Percentiles rank a stretch among this genome's conserved stretches.
Conservation (phyloP, 92 coral and sea anemone genomes). For the Paramuricea clavata region DNA sequence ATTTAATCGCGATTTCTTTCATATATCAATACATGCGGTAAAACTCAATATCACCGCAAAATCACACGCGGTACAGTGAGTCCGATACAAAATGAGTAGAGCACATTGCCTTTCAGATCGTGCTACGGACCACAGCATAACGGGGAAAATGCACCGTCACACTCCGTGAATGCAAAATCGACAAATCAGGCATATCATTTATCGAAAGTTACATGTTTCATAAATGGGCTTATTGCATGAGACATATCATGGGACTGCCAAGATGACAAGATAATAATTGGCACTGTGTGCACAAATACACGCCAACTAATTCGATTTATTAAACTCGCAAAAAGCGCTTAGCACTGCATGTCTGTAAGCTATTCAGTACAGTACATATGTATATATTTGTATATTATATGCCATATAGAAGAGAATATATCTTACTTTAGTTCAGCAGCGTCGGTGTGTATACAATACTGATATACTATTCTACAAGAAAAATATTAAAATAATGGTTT, state of each 20-base stretch:
- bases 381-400: not conserved
- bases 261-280: conserved; percentile 17
- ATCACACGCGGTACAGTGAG: not conserved
- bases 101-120: not conserved
- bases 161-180: not conserved
- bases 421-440: too few relatives aligned
- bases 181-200: not conserved
- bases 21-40: not conserved
- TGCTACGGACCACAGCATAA: not conserved
- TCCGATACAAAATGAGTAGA: not conserved
- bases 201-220: not conserved
- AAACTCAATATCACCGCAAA: not conserved
- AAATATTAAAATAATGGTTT: too few relatives aligned
- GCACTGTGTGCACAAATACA: not conserved
- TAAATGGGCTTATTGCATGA: conserved; percentile 10
- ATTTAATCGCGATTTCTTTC: not conserved
- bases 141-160: not conserved
- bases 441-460: too few relatives aligned
- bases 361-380: not conserved
- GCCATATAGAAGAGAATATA: not conserved
- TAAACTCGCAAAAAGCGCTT: not conserved
- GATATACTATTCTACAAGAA: too few relatives aligned
- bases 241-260: not conserved
- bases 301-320: not conserved
- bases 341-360: not conserved